Percentiles rank a stretch among this genome's conserved stretches.
These are phyloP conservation scores for Tubulanus polymorphus DNA, from an alignment of 2,888 invertebrate species.

Conservation along the genomic window DNA sequence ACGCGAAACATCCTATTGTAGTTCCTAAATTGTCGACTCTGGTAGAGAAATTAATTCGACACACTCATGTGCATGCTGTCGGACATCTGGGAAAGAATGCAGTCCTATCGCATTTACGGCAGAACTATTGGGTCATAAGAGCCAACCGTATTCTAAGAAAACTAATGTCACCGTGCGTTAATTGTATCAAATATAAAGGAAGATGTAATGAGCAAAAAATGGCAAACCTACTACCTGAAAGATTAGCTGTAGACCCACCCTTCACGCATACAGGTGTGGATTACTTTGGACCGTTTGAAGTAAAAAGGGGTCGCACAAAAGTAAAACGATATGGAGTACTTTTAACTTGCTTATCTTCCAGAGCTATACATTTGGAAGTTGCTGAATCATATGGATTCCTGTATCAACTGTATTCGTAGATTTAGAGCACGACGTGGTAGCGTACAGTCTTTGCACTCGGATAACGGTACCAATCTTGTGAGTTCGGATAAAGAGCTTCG, in stretches of 20 bases:
- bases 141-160: conserved; percentile 24
- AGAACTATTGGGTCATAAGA: conserved; percentile 39
- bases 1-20: no score
- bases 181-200: conserved; percentile 29
- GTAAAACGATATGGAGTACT: conserved; percentile 33
- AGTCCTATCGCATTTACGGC: no score
- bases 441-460: no score
- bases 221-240: conserved; percentile 36
- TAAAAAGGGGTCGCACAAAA: conserved; percentile 28
- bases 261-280: conserved; percentile 42
- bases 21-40: no score
- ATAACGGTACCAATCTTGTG: conserved; percentile 19
- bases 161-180: conserved; percentile 29
- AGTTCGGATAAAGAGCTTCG: conserved; percentile 16
- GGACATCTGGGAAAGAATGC: no score
- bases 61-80: no score
- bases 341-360: conserved; percentile 37
- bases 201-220: conserved; percentile 29
- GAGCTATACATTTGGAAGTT: conserved; percentile 36
- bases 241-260: conserved; percentile 29
- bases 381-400: conserved; percentile 22
- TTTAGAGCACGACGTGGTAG: conserved; percentile 23
- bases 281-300: conserved; percentile 37
- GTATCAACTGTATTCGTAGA: conserved; percentile 21
- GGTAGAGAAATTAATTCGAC: no score